These are phyloP conservation scores for Podabrus alpinus DNA, from an alignment of 2,888 invertebrate species.

Conservation along the genomic window DNA sequence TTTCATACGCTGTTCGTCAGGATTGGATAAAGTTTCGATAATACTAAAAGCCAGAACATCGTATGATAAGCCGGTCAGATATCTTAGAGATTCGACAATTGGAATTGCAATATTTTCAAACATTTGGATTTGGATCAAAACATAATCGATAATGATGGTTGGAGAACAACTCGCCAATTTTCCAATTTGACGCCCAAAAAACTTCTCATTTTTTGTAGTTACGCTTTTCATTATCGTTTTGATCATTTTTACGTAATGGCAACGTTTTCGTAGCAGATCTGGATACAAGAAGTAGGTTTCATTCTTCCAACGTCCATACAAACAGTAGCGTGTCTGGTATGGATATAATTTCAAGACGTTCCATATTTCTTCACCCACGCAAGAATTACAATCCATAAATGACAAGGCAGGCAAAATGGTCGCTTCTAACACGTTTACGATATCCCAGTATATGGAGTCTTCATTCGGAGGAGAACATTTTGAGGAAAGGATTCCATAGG, in stretches of 20 bases:
- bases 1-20: conserved; percentile 76
- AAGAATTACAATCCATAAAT: conserved; percentile 91
- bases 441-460: conserved; percentile 76
- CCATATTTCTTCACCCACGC: conserved; percentile 96
- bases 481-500: conserved; percentile 44
- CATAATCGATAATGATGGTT: conserved; percentile 94
- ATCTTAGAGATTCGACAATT: conserved; percentile 97
- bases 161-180: conserved; percentile 97
- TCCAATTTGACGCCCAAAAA: conserved; percentile 92
- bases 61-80: conserved; percentile 91
- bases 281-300: conserved; percentile 84
- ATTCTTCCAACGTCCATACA: conserved; percentile 97
- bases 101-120: conserved; percentile 64
- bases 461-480: conserved; percentile 45
- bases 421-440: conserved; percentile 84
- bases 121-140: conserved; percentile 54
- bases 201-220: conserved; percentile 98
- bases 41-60: conserved; percentile 96
- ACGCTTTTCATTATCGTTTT: conserved; percentile 97
- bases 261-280: conserved; percentile 79
- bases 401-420: conserved; percentile 89
- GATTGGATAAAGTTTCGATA: conserved; percentile 88
- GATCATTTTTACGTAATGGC: conserved; percentile 86
- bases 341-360: conserved; percentile 83
- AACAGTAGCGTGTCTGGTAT: conserved; percentile 79